Base-by-base conservation (phyloP, 1,140 invertebrate species). In the Melitaea cinxia region DNA sequence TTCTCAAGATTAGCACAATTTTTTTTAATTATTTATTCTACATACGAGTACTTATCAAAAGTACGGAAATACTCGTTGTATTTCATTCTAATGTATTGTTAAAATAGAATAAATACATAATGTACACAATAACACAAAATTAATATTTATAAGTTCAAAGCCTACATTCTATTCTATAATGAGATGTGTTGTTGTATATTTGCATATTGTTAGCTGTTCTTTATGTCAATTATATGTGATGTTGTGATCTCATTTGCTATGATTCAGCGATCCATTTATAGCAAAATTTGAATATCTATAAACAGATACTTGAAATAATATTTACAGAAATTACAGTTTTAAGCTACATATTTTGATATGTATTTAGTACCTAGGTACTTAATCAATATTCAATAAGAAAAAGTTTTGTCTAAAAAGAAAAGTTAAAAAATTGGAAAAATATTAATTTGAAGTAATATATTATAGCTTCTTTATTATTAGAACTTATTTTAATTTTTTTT, bases 191-290 rank as follows among this genome's bases (percentile, higher is more conserved):
- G n/a, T n/a, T 26, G 9, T 33, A 19, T 62, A 37, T 54, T 45
- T 62, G 28, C 35, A 54, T 62, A 28, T 33, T 15, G 15, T 47
- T 35, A 35, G 52, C 12, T 62, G n/a, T 47, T 21, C n/a, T 15
- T 24, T 55, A 50, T 49, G 52, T 64, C 49, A 56, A 72, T 66
- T 69, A 70, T 54, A 71, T n/a, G n/a, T n/a, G n/a, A n/a, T 42
- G 37, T 62, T 71, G 72, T 83, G 79, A 82, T 82, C 73, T 83
- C 81, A 83, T 78, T 71, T 72, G 26, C 47, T 14, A 73, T 84
- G 78, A 84, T 75, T 84, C 80, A 84, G 54, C 49, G 19, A 12
- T 45, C 82, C 74, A 67, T 75, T 69, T 78, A 69, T 72, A 75
- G 71, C 52, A 24, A 55, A 52, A 28, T 47, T 21, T 7, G 14